Conservation (phyloP, 1,140 invertebrate genomes). For the Drosophila tropicalis region DNA sequence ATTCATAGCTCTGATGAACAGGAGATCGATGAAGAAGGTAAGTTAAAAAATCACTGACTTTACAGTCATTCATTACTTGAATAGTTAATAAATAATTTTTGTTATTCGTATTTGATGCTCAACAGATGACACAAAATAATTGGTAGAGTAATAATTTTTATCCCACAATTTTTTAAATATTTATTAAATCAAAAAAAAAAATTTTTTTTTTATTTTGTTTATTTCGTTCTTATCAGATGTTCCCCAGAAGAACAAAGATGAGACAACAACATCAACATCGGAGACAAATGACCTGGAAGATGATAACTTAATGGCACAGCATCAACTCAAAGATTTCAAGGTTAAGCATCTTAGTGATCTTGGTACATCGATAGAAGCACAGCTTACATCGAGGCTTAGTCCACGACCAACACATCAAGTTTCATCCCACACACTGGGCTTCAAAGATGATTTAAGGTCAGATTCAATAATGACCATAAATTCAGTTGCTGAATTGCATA, state of each 20-base stretch:
- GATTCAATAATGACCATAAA: too few relatives aligned
- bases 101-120: neutral
- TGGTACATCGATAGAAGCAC: neutral
- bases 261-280: too few relatives aligned
- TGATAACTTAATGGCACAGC: too few relatives aligned
- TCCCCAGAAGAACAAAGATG: neutral
- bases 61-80: neutral
- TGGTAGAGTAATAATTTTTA: neutral
- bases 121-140: neutral
- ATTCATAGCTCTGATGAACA: conserved; percentile 1
- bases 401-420: neutral
- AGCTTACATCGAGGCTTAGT: neutral
- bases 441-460: neutral
- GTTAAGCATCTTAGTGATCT: neutral
- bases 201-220: neutral
- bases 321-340: too few relatives aligned
- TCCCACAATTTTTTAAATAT: neutral
- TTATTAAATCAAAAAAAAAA: neutral
- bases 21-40: neutral
- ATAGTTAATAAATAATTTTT: neutral
- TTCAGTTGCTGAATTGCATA: too few relatives aligned
- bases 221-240: neutral
- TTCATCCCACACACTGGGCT: neutral
- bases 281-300: too few relatives aligned
- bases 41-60: neutral